A percentile compares a stretch with the other conserved stretches of the same genome.
These are phyloP conservation scores for Apis dorsata DNA, from an alignment of 1,140 invertebrate genomes.

Conservation along the genomic window DNA sequence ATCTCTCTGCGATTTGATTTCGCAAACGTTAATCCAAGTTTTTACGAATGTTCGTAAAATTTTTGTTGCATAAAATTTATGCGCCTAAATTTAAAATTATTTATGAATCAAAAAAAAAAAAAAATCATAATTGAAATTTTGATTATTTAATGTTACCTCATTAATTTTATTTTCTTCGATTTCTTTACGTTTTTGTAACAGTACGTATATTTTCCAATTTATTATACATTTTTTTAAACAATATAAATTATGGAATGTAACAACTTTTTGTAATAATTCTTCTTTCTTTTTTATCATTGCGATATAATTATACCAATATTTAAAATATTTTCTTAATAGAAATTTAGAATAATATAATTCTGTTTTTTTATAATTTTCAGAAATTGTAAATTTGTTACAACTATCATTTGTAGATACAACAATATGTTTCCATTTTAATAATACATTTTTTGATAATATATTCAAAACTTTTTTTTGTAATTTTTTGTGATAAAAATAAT, in stretches of 20 bases:
- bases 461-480: conserved; percentile 20
- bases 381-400: neutral
- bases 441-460: conserved; percentile 34
- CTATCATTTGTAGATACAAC: neutral
- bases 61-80: neutral
- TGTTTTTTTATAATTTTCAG: neutral
- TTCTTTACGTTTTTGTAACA: neutral
- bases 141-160: neutral
- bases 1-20: neutral
- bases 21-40: conserved; percentile 12
- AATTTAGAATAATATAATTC: neutral
- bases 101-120: neutral
- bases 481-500: conserved; percentile 13
- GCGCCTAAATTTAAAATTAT: conserved; percentile 25
- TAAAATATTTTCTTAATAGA: conserved; percentile 14
- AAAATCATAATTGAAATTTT: neutral
- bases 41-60: neutral
- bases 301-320: conserved; percentile 13
- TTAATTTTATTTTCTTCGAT: neutral
- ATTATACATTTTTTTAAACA: conserved; percentile 23
- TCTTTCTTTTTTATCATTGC: neutral
- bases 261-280: neutral
- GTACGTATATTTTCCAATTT: conserved; percentile 13
- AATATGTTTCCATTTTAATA: conserved; percentile 37
- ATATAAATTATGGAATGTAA: neutral